Evolutionary conservation across 2,113 vertebrate species (phyloP), one percentile per base, ranked within the genome.

Genomic region (Psilopsiagon aurifrons): DNA sequence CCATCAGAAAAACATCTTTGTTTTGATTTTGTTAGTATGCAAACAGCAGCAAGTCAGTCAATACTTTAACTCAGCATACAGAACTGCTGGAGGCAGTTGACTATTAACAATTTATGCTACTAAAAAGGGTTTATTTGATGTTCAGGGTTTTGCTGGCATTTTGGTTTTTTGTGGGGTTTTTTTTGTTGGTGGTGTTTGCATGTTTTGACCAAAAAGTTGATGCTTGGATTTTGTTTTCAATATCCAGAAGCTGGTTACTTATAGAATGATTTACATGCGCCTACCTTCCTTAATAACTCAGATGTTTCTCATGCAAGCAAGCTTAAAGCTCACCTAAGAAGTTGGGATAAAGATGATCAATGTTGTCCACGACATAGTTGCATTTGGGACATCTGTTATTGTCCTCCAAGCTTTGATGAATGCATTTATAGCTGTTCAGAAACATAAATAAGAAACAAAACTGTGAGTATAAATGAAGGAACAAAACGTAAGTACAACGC

Each of bases 371-470:
- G 82, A 99, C 98, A 92, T 99, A 99, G 97, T 99, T 99, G 97
- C 99, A 99, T 98, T 99, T 99, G 54, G 99, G 99, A 96, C 99
- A 99, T 93, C 99, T 98, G 97, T 99, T 99, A 96, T 99, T 99
- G 96, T 99, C 99, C 93, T 99, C 99, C 97, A 99, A 97, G 98
- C 99, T 99, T 97, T 99, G 99, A 80, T 99, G 99, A 97, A 99
- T 99, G 98, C 99, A 99, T 94, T 99, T 99, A 97, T 99, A 99
- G 97, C 99, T 98, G 97, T 96, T 98, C 85, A 59, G 94, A 79
- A 90, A 92, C 51, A 96, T 9, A 89, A 82, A 54, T 11, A 60
- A 90, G 39, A 79, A 90, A 79, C 27, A 85, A 62, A 80, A 85
- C 62, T 85, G 57, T 95, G 66, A 95, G 52, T 22, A 79, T 86